Conservation (phyloP, 2,888 invertebrate genomes). For the Dryococelus australis region DNA sequence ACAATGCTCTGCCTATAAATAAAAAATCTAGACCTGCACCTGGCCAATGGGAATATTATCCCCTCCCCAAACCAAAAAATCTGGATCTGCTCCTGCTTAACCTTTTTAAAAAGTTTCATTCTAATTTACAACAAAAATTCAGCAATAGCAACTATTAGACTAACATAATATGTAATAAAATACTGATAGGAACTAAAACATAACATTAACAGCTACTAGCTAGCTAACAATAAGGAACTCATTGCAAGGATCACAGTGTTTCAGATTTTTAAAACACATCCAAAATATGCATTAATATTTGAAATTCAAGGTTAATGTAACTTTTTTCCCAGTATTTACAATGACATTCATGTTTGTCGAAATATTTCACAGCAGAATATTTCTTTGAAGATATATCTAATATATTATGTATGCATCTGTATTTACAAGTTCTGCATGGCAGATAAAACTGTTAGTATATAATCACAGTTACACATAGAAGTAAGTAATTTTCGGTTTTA, state of each 20-base stretch:
- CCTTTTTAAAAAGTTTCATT: too few relatives aligned
- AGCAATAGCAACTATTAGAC: too few relatives aligned
- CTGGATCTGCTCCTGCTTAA: too few relatives aligned
- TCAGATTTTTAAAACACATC: not conserved
- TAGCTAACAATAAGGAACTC: conserved; percentile 1
- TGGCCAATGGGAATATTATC: too few relatives aligned
- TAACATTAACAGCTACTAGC: not conserved
- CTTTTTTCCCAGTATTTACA: not conserved
- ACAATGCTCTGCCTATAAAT: too few relatives aligned
- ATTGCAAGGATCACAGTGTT: not conserved
- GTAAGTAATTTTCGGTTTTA: not conserved
- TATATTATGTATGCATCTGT: conserved; percentile 5
- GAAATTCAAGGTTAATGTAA: not conserved
- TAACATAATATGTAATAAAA: too few relatives aligned
- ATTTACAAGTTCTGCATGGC: conserved; percentile 16
- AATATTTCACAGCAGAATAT: not conserved
- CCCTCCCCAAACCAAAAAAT: too few relatives aligned
- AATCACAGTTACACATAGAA: not conserved
- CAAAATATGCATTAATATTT: not conserved
- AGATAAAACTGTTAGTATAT: not conserved
- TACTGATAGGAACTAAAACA: not conserved
- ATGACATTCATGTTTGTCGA: not conserved
- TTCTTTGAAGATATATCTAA: conserved; percentile 5
- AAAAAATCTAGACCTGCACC: too few relatives aligned
- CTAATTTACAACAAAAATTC: too few relatives aligned